A percentile compares a stretch with the other conserved stretches of the same genome.
These are phyloP conservation scores for Saccostrea cuccullata DNA, from an alignment of 1,140 invertebrate species.

Conservation along the genomic window DNA sequence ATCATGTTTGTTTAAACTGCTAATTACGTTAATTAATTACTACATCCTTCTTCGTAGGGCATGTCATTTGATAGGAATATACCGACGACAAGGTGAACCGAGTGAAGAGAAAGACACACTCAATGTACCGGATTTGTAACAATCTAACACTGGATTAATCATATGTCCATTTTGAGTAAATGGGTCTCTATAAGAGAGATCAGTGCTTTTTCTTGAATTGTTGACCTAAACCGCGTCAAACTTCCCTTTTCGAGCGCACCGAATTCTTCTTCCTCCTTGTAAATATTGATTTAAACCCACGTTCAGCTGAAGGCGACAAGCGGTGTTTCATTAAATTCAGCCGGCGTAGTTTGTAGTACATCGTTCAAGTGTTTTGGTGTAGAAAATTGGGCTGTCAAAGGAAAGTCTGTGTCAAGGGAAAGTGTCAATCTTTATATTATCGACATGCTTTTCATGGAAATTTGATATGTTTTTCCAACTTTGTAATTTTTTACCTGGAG, in stretches of 20 bases:
- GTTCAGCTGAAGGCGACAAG: conserved; percentile 22
- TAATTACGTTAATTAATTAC: neutral
- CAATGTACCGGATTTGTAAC: neutral
- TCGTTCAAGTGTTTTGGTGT: neutral
- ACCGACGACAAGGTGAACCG: neutral
- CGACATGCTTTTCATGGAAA: conserved; percentile 13
- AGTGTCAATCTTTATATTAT: neutral
- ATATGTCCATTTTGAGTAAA: neutral
- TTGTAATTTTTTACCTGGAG: neutral
- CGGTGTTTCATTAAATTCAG: conserved; percentile 12
- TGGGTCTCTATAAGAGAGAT: neutral
- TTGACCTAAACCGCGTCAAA: neutral
- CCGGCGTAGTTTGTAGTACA: neutral
- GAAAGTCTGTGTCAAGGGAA: neutral
- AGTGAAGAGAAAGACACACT: neutral
- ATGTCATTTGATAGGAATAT: neutral
- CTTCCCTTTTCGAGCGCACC: neutral
- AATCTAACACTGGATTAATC: neutral
- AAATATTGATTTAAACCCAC: conserved; percentile 14
- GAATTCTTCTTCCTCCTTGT: conserved; percentile 10
- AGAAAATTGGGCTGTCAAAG: conserved; percentile 20
- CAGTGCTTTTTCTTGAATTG: no score
- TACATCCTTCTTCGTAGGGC: neutral
- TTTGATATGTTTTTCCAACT: neutral
- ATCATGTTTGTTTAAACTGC: neutral